Base-by-base conservation (phyloP, 2,113 vertebrate species). In the Pelobates fuscus region DNA sequence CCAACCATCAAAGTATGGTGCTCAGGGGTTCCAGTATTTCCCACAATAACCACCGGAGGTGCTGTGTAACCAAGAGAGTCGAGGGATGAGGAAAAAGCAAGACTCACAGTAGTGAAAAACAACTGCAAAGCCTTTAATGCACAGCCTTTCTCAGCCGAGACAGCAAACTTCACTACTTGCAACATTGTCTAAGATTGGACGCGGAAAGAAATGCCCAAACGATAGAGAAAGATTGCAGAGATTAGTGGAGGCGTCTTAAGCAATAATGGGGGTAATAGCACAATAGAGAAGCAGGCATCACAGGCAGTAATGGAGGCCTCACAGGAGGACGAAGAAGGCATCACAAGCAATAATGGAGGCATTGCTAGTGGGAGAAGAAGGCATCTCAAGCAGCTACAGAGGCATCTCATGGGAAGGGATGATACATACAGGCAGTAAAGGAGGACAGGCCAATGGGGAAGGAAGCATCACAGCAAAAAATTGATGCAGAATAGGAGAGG, bases 1-100 rank as follows among this genome's bases (percentile, higher is more conserved):
- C 89, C 91, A 64, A 94, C 93, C 72, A 82, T 74, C 58, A 84
- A 83, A 52, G 79, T 74, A 71, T 86, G 81, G 2, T 80, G 88
- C 82, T 85, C 80, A 71, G 85, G 66, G 0, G 64, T 77, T 20
- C 82, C 81, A 46, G 87, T 86, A 81, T 94, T 95, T 81, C 95
- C 93, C 77, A 91, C 37, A 72, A 93, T 91, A 78, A 78, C 85
- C 32, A 85, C 83, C 0, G 86, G 84, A 52, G 78, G 80, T 29
- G 89, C 92, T 94, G 14, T 37, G 46, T 8, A 4, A 15, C 14
- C 46, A 11, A 24, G 15, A 72, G 21, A 14, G 27, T 11, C 8
- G 5, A 60, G 12, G 37, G 62, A 43, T n/a, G 24, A 26, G 41
- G 26, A 20, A 25, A 49, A 23, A 10, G 14, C 4, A 7, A 3